Conservation (phyloP, 2,888 invertebrate genomes). For the Pilophorus perplexus region DNA sequence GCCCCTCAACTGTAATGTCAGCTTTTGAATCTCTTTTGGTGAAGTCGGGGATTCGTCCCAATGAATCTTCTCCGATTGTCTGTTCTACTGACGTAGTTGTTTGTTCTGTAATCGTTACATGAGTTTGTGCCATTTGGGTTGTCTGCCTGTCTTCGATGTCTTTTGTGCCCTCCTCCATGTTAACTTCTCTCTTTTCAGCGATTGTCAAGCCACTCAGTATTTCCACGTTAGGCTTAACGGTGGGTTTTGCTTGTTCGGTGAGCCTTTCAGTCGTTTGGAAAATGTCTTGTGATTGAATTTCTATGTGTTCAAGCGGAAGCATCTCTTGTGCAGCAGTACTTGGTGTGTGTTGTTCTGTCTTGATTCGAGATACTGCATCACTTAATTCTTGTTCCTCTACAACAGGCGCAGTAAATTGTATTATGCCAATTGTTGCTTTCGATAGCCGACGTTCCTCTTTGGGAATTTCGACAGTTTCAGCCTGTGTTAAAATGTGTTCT, state of each 20-base stretch:
- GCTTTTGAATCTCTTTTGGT: conserved; percentile 27
- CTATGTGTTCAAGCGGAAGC: conserved; percentile 21
- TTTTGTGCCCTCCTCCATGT: conserved; percentile 19
- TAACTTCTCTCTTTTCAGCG: conserved; percentile 20
- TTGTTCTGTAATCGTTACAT: conserved; percentile 24
- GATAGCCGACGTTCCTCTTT: conserved; percentile 5
- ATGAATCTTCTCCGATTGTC: conserved; percentile 24
- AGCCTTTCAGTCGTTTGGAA: conserved; percentile 7
- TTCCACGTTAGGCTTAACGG: neutral
- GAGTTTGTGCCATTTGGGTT: neutral
- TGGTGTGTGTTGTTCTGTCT: conserved; percentile 7
- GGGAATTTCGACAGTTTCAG: conserved; percentile 3
- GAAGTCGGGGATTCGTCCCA: conserved; percentile 22
- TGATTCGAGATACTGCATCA: neutral
- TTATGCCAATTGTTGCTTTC: neutral
- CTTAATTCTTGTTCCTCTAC: conserved; percentile 16
- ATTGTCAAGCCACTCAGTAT: conserved; percentile 20
- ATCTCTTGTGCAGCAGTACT: conserved; percentile 16
- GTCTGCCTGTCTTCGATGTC: neutral
- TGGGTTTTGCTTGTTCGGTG: neutral
- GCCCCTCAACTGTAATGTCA: conserved; percentile 38
- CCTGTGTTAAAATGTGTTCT: conserved; percentile 17
- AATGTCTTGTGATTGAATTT: conserved; percentile 18
- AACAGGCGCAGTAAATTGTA: conserved; percentile 22
- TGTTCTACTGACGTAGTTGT: conserved; percentile 30